Base-by-base conservation (phyloP, 2,888 invertebrate genomes). In the Drosophila nr. medialis region DNA sequence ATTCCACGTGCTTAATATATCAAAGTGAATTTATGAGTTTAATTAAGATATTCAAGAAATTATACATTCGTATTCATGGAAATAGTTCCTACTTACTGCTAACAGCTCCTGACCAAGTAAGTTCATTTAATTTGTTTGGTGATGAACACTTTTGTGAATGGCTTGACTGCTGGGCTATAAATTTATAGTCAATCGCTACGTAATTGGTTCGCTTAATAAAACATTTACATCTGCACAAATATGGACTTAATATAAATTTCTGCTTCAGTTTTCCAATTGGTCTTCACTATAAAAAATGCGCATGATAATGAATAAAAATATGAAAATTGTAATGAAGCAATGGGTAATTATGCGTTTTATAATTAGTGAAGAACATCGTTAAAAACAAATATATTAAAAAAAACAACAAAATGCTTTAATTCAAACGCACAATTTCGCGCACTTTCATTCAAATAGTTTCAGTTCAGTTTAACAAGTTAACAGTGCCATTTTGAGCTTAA, bases 401-500 rank as follows among this genome's bases (percentile, higher is more conserved):
- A 27, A 1, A 5, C 0, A 15, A 8, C 40, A 21, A 7, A 40
- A 29, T 30, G 8, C 2, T 15, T n/a, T 4, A n/a, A 18, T 21
- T 65, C 7, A 36, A 29, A 15, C 10, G 2, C 1, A 36, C n/a
- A 30, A 27, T 38, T 76, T 40, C 58, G 50, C 72, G 64, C 58
- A 58, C 32, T 54, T 58, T 29, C 18, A 70, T 62, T 76, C 62
- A 72, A 75, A 77, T 77, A 50, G 27, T 48, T 40, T 11, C 48
- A 61, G 40, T 56, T 15, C 15, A 2, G 38, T 18, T 30, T 32
- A 49, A 32, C 48, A 53, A 36, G 27, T 7, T 50, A 61, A 56
- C 77, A 77, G 77, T 60, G 58, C 77, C 80, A 65, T 69, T 79
- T 30, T 15, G 80, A 79, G 77, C 11, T 7, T 70, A 79, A 64